A percentile compares a stretch with the other conserved stretches of the same genome.
These are phyloP conservation scores for Pituophis catenifer DNA, from an alignment of 2,113 vertebrate species.

Conservation along the genomic window DNA sequence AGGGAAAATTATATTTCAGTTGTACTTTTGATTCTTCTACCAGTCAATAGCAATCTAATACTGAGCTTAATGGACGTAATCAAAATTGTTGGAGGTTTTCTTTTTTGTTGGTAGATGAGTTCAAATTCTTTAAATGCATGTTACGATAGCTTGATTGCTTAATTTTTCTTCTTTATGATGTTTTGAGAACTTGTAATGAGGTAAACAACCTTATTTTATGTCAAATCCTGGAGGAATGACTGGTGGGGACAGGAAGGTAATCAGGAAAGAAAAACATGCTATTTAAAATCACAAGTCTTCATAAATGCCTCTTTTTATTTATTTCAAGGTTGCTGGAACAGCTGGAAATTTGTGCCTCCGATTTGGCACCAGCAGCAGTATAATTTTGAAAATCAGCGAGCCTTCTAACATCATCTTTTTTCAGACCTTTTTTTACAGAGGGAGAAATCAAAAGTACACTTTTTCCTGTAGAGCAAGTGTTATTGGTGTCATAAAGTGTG, in stretches of 20 bases:
- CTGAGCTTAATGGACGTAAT: slow-evolving; percentile 42
- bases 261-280: slow-evolving; percentile 32
- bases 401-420: background rate
- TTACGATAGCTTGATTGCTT: slow-evolving; percentile 47
- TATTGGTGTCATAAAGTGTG: slow-evolving; percentile 15
- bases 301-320: slow-evolving; percentile 54
- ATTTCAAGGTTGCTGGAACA: slow-evolving; percentile 44
- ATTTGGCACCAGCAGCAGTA: slow-evolving; percentile 18
- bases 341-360: slow-evolving; percentile 13
- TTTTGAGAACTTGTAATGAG: slow-evolving; percentile 15
- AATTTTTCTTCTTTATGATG: slow-evolving; percentile 44
- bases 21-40: background rate
- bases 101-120: slow-evolving; percentile 46
- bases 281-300: slow-evolving; percentile 35
- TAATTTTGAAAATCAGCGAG: slow-evolving; percentile 17
- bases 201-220: slow-evolving; percentile 37
- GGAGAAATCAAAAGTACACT: background rate
- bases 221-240: background rate
- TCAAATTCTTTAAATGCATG: slow-evolving; percentile 36
- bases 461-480: background rate
- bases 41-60: slow-evolving; percentile 44
- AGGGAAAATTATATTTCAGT: slow-evolving; percentile 42
- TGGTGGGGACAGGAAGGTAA: slow-evolving; percentile 3
- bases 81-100: slow-evolving; percentile 35
- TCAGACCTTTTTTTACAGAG: background rate